A percentile compares a stretch with the other conserved stretches of the same genome.
Conservation (phyloP, 2,797 vertebrate species). For the Acridotheres tristis region DNA sequence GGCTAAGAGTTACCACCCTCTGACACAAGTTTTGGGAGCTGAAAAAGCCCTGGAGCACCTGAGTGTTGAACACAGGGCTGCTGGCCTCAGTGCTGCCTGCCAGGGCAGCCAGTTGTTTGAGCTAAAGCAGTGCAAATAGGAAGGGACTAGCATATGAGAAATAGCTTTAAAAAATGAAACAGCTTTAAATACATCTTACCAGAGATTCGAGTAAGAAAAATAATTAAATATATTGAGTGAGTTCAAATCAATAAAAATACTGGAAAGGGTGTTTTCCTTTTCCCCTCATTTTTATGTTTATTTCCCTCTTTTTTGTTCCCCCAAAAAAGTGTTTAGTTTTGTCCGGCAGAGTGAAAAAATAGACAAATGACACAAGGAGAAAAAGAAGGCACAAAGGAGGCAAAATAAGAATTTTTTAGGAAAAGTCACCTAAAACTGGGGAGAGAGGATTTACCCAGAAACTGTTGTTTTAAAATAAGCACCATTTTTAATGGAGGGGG, state of each 20-base stretch:
- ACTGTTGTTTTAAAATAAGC: not conserved
- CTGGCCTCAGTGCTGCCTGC: fast-evolving
- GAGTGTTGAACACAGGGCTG: not conserved
- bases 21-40: not conserved
- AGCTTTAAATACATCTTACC: not conserved
- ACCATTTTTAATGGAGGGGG: not conserved
- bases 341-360: not conserved
- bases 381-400: not conserved
- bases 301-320: not conserved
- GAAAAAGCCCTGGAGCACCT: not conserved
- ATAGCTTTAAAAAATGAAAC: not conserved
- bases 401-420: not conserved
- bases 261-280: not conserved
- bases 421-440: not conserved
- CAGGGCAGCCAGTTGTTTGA: not conserved
- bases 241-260: not conserved
- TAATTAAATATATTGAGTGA: not conserved
- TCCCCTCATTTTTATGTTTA: not conserved
- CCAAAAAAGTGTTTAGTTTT: not conserved
- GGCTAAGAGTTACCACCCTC: not conserved
- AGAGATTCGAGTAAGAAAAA: not conserved
- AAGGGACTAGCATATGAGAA: not conserved
- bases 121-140: not conserved
- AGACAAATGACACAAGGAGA: not conserved
- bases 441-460: not conserved